Conservation (phyloP, 2,888 invertebrate genomes). For the Heterodera filipjevi region DNA sequence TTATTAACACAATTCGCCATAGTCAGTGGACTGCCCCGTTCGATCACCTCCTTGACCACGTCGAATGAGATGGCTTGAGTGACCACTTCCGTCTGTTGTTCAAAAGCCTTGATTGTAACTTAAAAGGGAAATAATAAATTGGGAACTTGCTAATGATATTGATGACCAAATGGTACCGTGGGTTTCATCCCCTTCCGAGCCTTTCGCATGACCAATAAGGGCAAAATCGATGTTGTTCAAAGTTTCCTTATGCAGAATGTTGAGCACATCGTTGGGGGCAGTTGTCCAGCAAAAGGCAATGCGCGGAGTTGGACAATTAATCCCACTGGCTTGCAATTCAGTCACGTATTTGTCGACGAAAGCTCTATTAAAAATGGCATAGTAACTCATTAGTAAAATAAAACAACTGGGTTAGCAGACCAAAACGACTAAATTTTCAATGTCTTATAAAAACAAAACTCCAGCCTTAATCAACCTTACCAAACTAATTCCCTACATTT, state of each 20-base stretch:
- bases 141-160: too few species aligned
- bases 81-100: conserved; percentile 38
- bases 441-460: too few species aligned
- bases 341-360: conserved; percentile 5
- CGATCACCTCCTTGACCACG: conserved; percentile 31
- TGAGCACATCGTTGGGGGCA: background rate
- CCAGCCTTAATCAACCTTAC: too few species aligned
- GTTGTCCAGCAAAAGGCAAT: background rate
- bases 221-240: conserved; percentile 22
- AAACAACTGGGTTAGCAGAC: too few species aligned
- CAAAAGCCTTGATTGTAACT: conserved; percentile 37
- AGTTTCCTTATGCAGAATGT: background rate
- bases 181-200: conserved; percentile 27
- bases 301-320: background rate
- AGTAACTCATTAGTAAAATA: background rate
- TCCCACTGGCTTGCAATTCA: conserved; percentile 6
- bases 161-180: conserved; percentile 35
- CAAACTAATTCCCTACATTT: too few species aligned
- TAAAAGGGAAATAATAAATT: background rate
- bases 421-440: too few species aligned
- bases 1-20: conserved; percentile 52
- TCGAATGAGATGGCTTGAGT: conserved; percentile 49
- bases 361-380: background rate
- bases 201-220: conserved; percentile 35
- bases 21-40: conserved; percentile 36